Evolutionary conservation across 2,113 vertebrate species (phyloP), one percentile per base, ranked within the genome.

Genomic region (Dendrocopos noguchii): DNA sequence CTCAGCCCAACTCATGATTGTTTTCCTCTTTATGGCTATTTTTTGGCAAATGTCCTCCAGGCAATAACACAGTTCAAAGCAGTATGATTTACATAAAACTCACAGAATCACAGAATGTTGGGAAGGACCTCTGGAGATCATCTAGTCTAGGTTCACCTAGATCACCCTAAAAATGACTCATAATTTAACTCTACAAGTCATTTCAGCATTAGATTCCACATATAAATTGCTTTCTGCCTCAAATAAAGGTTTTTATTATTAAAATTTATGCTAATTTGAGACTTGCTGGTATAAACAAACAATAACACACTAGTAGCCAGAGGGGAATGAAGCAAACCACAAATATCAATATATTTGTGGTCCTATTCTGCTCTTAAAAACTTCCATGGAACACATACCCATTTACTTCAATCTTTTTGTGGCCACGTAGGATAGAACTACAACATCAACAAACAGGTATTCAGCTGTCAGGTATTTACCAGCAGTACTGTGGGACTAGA

Each of bases 161-260:
- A 52, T 90, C 56, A 87, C 50, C 11, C 53, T 46, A 87, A 90
- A 87, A 55, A 80, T 50, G 65, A 80, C 33, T 73, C 18, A 27
- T 77, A 73, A 76, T 90, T 76, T 90, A 90, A 76, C 14, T 76
- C 39, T n/a, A 84, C 50, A 74, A 84, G 84, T 81, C 42, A 84
- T 84, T 75, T 90, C 55, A 73, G 59, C 73, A 50, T 88, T 80
- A 61, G 63, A 84, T 36, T 68, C 53, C 36, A 61, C 57, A 53
- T 55, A 77, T 57, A 73, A 81, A 74, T 78, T 81, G 36, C 36
- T 74, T 95, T 84, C 44, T 84, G 84, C 59, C 50, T 70, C 53
- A 84, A 74, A 67, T 44, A 67, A 46, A 22, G 15, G 33, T 59
- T 28, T 59, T 90, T 44, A 68, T 72, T 90, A 77, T 82, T 84